Percentiles rank a stretch among this genome's conserved stretches.
These are phyloP conservation scores for Alexandromys fortis DNA, from an alignment of 2,113 vertebrate species.

Conservation along the genomic window DNA sequence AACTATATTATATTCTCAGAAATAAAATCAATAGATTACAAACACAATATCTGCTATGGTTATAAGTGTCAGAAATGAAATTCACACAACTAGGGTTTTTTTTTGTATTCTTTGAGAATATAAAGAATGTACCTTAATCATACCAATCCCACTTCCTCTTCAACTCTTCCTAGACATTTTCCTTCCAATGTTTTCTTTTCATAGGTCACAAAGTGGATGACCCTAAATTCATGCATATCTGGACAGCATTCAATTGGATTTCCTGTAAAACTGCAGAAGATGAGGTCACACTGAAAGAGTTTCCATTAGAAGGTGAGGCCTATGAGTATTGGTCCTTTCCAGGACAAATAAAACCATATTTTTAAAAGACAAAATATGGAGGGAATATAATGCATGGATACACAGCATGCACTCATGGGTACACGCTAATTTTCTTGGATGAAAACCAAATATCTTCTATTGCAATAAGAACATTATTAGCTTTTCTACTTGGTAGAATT, in stretches of 20 bases:
- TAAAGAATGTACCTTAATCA: too few species aligned
- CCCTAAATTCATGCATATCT: too few species aligned
- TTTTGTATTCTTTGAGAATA: neutral
- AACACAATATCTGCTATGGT: too few species aligned
- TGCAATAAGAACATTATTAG: neutral
- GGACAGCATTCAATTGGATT: neutral
- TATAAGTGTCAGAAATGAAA: neutral
- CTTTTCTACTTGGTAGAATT: neutral
- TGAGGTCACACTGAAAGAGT: neutral
- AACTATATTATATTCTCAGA: neutral
- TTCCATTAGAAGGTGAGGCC: neutral
- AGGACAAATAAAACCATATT: neutral
- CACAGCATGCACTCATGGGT: rapidly evolving
- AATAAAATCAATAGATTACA: neutral
- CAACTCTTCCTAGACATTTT: neutral
- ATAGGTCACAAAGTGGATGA: neutral
- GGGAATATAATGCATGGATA: neutral
- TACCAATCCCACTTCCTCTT: too few species aligned
- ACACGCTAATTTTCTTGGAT: neutral
- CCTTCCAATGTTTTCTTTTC: neutral
- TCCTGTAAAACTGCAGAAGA: neutral
- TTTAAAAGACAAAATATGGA: neutral
- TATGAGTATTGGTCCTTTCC: neutral
- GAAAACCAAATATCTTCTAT: neutral
- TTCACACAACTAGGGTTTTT: neutral